Percentiles rank a stretch among this genome's conserved stretches.
These are phyloP conservation scores for Smutsia temminckii DNA, from an alignment of 2,797 vertebrate genomes.

Conservation along the genomic window DNA sequence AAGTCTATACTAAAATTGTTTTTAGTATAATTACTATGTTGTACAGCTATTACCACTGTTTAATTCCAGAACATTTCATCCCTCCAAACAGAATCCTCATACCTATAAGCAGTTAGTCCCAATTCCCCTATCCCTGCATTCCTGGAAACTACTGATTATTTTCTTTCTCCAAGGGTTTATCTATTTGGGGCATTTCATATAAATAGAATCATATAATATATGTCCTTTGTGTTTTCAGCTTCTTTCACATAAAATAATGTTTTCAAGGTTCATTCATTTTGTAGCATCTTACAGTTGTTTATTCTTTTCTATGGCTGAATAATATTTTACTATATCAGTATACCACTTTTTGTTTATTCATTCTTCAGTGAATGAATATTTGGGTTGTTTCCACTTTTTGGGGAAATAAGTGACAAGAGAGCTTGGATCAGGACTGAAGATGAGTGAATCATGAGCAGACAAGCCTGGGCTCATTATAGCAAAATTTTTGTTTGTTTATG, in stretches of 20 bases:
- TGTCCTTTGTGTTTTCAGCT: background rate
- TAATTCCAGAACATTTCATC: background rate
- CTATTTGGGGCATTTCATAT: background rate
- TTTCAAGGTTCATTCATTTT: background rate
- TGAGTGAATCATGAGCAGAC: background rate
- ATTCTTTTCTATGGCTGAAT: background rate
- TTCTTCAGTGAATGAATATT: background rate
- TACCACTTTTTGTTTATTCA: background rate
- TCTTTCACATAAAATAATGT: conserved; percentile 1
- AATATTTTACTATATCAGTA: background rate
- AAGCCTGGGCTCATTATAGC: background rate
- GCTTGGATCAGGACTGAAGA: background rate
- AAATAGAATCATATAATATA: background rate
- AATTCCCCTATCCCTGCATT: background rate
- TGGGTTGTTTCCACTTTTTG: background rate
- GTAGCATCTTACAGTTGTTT: background rate
- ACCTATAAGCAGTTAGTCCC: background rate
- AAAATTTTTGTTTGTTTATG: background rate
- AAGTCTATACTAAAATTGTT: background rate
- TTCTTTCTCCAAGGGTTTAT: background rate
- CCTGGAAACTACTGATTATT: background rate
- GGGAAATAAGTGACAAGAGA: background rate
- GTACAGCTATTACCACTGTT: background rate
- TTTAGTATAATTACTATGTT: background rate
- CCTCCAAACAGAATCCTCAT: background rate